These are phyloP conservation scores for Panopea generosa DNA, from an alignment of 2,888 invertebrate genomes.

Conservation along the genomic window DNA sequence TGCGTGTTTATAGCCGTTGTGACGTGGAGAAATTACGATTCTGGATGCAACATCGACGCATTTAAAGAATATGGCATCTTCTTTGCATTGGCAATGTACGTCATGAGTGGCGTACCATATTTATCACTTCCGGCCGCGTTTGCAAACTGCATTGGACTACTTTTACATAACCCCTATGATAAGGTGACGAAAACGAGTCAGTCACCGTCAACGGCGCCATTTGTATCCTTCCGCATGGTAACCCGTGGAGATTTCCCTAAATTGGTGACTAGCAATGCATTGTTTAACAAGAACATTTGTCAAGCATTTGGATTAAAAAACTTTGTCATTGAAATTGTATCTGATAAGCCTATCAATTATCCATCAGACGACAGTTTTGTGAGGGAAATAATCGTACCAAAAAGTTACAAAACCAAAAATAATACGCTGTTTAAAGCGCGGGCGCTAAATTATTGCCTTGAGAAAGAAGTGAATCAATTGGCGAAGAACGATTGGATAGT, in stretches of 20 bases:
- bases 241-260: constrained; percentile 61
- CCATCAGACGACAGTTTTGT: constrained; percentile 17
- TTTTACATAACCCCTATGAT: neutral
- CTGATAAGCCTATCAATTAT: constrained; percentile 58
- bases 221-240: neutral
- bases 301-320: constrained; percentile 45
- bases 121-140: neutral
- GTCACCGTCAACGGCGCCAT: neutral
- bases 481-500: constrained; percentile 73
- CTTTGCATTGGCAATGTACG: neutral
- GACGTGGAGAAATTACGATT: constrained; percentile 35
- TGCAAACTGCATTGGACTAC: neutral
- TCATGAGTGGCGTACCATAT: neutral
- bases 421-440: constrained; percentile 68
- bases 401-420: constrained; percentile 49
- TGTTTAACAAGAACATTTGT: constrained; percentile 47
- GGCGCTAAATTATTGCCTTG: constrained; percentile 72
- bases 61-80: neutral
- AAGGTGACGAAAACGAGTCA: neutral
- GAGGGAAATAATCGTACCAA: constrained; percentile 66
- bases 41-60: neutral
- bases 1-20: constrained; percentile 28
- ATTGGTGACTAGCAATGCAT: constrained; percentile 58
- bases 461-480: constrained; percentile 61
- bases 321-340: constrained; percentile 63